These are phyloP conservation scores for Aphelinus certus DNA, from an alignment of 1,140 invertebrate species.

Conservation along the genomic window DNA sequence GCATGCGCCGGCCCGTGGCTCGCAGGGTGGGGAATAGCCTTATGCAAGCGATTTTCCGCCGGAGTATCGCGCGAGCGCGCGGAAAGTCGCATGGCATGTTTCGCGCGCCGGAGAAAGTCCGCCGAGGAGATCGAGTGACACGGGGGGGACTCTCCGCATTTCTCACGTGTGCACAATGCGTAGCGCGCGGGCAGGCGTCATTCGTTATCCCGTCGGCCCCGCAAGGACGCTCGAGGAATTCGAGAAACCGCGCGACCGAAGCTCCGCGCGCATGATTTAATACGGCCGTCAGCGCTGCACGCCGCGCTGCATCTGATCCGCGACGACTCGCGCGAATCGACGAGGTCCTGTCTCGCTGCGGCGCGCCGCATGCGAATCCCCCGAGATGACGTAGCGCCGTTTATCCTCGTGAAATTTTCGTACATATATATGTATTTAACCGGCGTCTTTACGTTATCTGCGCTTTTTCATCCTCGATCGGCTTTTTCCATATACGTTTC, in stretches of 20 bases:
- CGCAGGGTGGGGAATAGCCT: background rate
- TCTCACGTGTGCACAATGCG: constrained; percentile 48
- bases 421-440: too few species aligned
- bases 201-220: constrained; percentile 43
- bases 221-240: constrained; percentile 39
- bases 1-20: background rate
- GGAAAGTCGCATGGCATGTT: background rate
- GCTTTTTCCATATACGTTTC: too few species aligned
- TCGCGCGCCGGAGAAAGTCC: constrained; percentile 24
- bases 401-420: too few species aligned
- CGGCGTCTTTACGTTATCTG: too few species aligned
- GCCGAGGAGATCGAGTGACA: constrained; percentile 38
- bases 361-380: background rate
- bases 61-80: too few species aligned
- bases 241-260: constrained; percentile 19
- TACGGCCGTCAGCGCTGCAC: constrained; percentile 23
- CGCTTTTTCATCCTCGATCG: too few species aligned
- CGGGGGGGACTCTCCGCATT: constrained; percentile 36
- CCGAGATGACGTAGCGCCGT: too few species aligned
- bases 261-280: constrained; percentile 28
- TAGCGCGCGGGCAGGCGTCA: constrained; percentile 44
- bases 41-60: too few species aligned
- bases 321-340: constrained; percentile 17
- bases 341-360: background rate
- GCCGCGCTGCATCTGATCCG: constrained; percentile 10